Evolutionary conservation across 2,797 vertebrate species (phyloP).

Genomic region (Macrochelys suwanniensis): DNA sequence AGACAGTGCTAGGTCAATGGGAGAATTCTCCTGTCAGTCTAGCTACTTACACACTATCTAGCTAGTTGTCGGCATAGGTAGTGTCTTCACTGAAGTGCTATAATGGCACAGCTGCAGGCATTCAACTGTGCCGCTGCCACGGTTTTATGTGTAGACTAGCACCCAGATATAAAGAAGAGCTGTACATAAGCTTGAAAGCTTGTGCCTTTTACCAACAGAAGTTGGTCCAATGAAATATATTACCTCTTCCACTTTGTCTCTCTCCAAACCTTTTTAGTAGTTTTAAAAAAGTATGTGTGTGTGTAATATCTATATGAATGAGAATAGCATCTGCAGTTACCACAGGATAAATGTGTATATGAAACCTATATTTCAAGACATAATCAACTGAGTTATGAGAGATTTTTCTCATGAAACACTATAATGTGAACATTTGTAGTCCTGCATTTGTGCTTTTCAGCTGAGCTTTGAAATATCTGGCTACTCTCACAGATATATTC

Average conservation of each 20-base stretch:
- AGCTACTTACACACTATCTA: background rate
- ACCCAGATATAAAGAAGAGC: background rate
- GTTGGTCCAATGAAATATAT: background rate
- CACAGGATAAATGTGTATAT: background rate
- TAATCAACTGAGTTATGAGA: background rate
- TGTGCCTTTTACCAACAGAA: background rate
- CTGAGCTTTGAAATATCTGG: background rate
- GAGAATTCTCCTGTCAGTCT: background rate
- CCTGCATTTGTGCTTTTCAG: background rate
- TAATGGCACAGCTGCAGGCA: too few species aligned
- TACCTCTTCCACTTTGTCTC: background rate
- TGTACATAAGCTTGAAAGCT: background rate
- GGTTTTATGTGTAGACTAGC: background rate
- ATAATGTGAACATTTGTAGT: background rate
- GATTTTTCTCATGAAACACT: background rate
- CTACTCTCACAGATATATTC: background rate
- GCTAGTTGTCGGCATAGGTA: background rate
- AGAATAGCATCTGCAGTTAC: background rate
- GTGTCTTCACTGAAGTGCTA: too few species aligned
- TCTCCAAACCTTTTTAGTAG: background rate
- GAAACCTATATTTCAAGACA: background rate
- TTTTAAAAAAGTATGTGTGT: background rate
- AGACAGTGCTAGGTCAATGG: too few species aligned
- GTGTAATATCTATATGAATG: background rate
- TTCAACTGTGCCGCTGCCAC: background rate